Evolutionary conservation across 2,888 invertebrate species (phyloP).

Genomic region (Aphelenchoides bicaudatus): DNA sequence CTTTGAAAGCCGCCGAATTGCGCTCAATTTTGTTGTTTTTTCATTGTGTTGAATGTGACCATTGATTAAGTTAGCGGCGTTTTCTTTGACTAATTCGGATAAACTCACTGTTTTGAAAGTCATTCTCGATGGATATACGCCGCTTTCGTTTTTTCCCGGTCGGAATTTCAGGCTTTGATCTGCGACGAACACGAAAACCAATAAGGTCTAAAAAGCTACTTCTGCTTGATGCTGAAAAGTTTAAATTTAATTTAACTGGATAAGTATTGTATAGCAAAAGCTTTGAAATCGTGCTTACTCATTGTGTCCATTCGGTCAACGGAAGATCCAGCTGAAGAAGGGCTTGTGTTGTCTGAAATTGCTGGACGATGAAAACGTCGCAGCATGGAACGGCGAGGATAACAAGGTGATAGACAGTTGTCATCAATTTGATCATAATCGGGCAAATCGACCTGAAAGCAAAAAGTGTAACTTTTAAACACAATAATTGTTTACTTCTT

Average conservation of each 20-base stretch:
- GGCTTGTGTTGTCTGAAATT: conserved; percentile 49
- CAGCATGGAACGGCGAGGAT: conserved; percentile 23
- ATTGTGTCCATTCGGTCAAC: conserved; percentile 51
- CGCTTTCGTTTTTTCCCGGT: conserved; percentile 27
- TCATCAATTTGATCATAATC: conserved; percentile 22
- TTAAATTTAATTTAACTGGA: conserved; percentile 10
- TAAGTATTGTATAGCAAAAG: background rate
- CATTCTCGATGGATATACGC: conserved; percentile 32
- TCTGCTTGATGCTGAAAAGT: conserved; percentile 48
- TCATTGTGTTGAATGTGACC: too few relatives aligned
- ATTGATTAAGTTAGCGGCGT: too few relatives aligned
- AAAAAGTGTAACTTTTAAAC: conserved; percentile 15
- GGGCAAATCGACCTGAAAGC: conserved; percentile 9
- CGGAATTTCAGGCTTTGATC: conserved; percentile 15
- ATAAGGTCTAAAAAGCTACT: conserved; percentile 54
- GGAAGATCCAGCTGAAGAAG: conserved; percentile 51
- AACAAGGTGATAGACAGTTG: conserved; percentile 24
- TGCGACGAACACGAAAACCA: conserved; percentile 26
- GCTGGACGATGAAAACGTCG: conserved; percentile 27
- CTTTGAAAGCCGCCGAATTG: too few relatives aligned
- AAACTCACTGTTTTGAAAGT: too few relatives aligned
- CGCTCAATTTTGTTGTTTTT: too few relatives aligned
- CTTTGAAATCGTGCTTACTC: conserved; percentile 36
- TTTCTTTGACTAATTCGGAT: too few relatives aligned
- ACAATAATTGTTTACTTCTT: conserved; percentile 5